Conservation (phyloP, 2,888 invertebrate species). For the Crioceris asparagi region DNA sequence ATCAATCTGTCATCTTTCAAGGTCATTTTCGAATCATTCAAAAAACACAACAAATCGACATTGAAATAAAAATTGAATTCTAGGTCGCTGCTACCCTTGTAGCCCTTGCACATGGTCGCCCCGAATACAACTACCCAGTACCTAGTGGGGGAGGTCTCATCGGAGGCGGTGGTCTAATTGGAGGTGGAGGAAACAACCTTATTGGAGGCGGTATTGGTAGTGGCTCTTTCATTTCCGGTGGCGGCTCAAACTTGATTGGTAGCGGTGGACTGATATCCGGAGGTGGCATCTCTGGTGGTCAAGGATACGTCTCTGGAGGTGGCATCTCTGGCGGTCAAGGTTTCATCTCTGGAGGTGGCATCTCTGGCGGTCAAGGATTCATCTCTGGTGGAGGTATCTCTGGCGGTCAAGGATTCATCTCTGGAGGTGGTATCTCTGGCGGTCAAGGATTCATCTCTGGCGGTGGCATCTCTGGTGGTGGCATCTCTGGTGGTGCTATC, state of each 20-base stretch:
- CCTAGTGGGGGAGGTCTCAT: constrained; percentile 27
- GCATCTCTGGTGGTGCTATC: constrained; percentile 41
- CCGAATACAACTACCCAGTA: constrained; percentile 51
- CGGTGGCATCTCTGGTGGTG: constrained; percentile 31
- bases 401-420: constrained; percentile 22
- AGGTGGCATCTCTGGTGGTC: constrained; percentile 37
- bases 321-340: constrained; percentile 8
- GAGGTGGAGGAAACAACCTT: constrained; percentile 17
- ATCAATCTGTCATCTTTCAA: too few species aligned
- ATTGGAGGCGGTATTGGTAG: constrained; percentile 17
- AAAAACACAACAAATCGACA: too few species aligned
- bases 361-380: constrained; percentile 19
- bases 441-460: constrained; percentile 25
- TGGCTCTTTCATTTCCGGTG: too few species aligned
- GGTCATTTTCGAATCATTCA: too few species aligned
- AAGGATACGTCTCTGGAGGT: constrained; percentile 37
- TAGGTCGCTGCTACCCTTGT: constrained; percentile 35
- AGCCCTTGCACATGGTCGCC: constrained; percentile 47
- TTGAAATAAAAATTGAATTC: too few species aligned
- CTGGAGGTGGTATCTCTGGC: constrained; percentile 30
- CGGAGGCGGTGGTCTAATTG: constrained; percentile 33
- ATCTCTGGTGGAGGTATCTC: constrained; percentile 19
- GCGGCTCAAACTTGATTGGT: constrained; percentile 13
- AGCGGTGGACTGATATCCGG: constrained; percentile 33
- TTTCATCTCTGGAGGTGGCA: constrained; percentile 12